Evolutionary conservation across 2,797 vertebrate genomes (phyloP).

Genomic region (Danio choprae): DNA sequence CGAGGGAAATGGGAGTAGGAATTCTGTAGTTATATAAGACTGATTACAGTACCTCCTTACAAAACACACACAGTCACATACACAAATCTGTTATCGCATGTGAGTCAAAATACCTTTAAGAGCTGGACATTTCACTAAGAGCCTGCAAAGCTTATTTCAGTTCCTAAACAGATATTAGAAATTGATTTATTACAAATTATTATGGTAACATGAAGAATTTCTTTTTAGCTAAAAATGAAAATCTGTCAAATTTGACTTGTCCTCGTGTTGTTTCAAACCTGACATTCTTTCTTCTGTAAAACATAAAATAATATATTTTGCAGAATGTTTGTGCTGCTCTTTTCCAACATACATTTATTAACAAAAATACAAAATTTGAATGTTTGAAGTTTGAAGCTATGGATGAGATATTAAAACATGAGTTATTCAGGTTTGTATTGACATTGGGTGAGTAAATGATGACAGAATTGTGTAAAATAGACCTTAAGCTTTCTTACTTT

Average conservation of each 20-base stretch:
- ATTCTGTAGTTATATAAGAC: slow-evolving; percentile 39
- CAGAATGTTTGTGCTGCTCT: not conserved
- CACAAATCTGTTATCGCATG: not conserved
- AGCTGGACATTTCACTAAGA: not conserved
- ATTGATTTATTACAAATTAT: not conserved
- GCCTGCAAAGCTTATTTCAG: not conserved
- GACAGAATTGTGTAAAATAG: slow-evolving; percentile 7
- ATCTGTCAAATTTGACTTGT: not conserved
- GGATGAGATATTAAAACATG: not conserved
- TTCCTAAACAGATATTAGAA: not conserved
- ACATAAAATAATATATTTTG: not conserved
- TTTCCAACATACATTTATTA: not conserved
- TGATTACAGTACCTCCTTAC: not conserved
- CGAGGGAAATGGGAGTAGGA: not conserved
- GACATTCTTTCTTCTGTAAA: not conserved
- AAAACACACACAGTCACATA: not conserved
- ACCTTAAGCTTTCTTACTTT: slow-evolving; percentile 2
- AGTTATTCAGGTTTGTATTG: not conserved
- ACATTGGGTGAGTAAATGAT: not conserved
- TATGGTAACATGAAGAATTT: not conserved
- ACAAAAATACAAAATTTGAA: not conserved
- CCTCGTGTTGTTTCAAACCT: not conserved
- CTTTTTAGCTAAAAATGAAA: not conserved
- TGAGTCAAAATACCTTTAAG: not conserved
- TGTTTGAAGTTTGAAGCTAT: not conserved